These are phyloP conservation scores for Saccostrea cuccullata DNA, from an alignment of 1,140 invertebrate species.

Conservation along the genomic window DNA sequence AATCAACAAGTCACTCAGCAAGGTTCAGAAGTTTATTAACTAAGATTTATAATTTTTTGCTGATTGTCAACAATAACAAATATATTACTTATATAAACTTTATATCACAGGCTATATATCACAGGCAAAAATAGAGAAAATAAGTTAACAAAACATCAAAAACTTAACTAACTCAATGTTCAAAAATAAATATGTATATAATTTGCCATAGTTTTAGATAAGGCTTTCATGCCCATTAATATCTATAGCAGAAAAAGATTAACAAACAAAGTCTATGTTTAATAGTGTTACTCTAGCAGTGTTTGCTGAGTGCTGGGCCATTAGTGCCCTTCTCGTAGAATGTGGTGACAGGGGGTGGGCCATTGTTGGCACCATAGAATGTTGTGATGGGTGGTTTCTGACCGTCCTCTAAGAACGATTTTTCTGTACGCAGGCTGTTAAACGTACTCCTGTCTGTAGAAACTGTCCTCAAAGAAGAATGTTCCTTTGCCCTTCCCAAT, in stretches of 20 bases:
- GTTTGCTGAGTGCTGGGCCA: not conserved
- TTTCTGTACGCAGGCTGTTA: conserved; percentile 49
- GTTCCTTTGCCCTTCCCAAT: conserved; percentile 16
- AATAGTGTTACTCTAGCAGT: not conserved
- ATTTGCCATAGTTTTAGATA: not conserved
- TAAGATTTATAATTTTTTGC: not conserved
- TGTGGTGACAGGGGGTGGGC: not conserved
- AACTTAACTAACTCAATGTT: not conserved
- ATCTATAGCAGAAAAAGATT: not conserved
- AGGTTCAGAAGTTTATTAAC: not conserved
- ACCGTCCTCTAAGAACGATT: conserved; percentile 30
- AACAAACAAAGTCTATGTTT: not conserved
- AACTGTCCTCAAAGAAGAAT: conserved; percentile 43
- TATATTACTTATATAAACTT: not conserved
- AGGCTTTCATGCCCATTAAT: not conserved
- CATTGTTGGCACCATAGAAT: not conserved
- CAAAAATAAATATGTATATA: not conserved
- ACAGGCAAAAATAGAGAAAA: not conserved
- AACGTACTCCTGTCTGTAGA: conserved; percentile 56
- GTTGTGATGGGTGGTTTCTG: conserved; percentile 29
- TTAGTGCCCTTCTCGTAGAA: not conserved
- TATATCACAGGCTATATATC: conserved; percentile 23
- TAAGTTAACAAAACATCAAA: conserved; percentile 8
- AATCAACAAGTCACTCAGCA: not conserved
- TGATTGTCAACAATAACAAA: conserved; percentile 29